Conservation (phyloP, 2,888 invertebrate genomes). For the Anthophora plumipes region DNA sequence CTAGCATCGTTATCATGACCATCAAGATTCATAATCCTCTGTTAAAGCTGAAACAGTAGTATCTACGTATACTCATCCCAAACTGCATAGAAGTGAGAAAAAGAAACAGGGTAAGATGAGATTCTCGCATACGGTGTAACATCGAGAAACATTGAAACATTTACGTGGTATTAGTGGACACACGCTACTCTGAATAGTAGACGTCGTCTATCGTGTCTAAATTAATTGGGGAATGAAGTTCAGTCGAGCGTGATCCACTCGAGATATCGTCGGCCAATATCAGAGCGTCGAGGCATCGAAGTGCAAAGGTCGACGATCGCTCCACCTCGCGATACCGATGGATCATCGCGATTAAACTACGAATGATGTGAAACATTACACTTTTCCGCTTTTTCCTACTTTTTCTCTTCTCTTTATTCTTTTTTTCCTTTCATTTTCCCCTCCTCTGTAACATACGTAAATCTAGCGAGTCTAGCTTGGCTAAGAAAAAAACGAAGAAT, state of each 20-base stretch:
- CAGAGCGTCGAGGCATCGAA: constrained; percentile 42
- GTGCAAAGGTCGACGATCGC: constrained; percentile 61
- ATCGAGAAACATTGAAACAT: not conserved
- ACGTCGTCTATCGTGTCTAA: constrained; percentile 29
- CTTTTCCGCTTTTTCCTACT: not conserved
- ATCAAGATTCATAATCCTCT: too few species aligned
- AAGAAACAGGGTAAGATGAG: not conserved
- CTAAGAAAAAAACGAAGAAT: not conserved
- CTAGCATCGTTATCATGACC: too few species aligned
- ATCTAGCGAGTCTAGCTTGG: not conserved
- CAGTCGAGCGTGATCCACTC: constrained; percentile 35
- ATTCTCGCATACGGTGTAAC: not conserved
- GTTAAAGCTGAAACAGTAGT: too few species aligned
- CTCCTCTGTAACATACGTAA: not conserved
- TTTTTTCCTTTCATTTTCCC: not conserved
- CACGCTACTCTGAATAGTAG: not conserved
- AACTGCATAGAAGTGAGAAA: not conserved
- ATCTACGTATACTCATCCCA: too few species aligned
- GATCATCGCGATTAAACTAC: constrained; percentile 43
- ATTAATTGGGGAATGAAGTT: constrained; percentile 50
- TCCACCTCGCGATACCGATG: constrained; percentile 23
- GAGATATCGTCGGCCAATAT: constrained; percentile 48
- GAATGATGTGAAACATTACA: not conserved
- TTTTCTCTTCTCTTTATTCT: not conserved
- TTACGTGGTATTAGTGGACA: not conserved